Evolutionary conservation across 1,140 invertebrate genomes (phyloP).

Genomic region (Micrasema minimum): DNA sequence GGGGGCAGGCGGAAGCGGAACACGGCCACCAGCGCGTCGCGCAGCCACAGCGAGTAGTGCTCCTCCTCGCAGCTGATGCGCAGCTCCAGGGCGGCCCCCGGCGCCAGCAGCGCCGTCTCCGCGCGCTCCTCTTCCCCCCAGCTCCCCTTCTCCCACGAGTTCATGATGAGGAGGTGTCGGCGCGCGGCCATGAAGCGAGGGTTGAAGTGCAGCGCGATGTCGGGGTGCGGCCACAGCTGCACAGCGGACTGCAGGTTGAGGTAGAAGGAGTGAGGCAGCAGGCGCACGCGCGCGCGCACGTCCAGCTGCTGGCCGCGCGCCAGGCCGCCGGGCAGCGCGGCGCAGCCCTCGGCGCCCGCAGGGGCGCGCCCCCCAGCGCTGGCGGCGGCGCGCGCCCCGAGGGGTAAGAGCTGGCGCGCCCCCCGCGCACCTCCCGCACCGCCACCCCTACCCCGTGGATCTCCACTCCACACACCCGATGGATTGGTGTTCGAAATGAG

Average conservation of each 20-base stretch:
- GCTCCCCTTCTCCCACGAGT: slow-evolving; percentile 61
- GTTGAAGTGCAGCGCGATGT: slow-evolving; percentile 73
- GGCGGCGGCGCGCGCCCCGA: slow-evolving; percentile 20
- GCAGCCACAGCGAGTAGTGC: slow-evolving; percentile 58
- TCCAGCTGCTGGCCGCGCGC: slow-evolving; percentile 65
- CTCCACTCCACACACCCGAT: slow-evolving; percentile 39
- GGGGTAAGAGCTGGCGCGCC: slow-evolving; percentile 46
- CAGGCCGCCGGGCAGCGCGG: slow-evolving; percentile 62
- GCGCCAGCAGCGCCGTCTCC: slow-evolving; percentile 56
- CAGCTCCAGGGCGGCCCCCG: slow-evolving; percentile 56
- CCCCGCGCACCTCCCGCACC: slow-evolving; percentile 29
- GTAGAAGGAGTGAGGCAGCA: slow-evolving; percentile 74
- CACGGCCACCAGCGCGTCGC: slow-evolving; percentile 56
- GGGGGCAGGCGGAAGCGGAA: slow-evolving; percentile 54
- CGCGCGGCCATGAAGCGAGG: slow-evolving; percentile 68
- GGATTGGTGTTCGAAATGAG: slow-evolving; percentile 39
- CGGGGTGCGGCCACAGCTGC: slow-evolving; percentile 72
- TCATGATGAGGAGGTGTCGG: slow-evolving; percentile 62
- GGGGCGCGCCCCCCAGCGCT: not conserved
- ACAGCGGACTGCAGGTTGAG: slow-evolving; percentile 75
- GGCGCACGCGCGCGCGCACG: slow-evolving; percentile 70
- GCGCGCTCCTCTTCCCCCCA: slow-evolving; percentile 60
- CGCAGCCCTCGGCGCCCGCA: slow-evolving; percentile 55
- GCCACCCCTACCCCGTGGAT: slow-evolving; percentile 41
- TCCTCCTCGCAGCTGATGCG: slow-evolving; percentile 55